Base-by-base conservation (phyloP, 2,888 invertebrate genomes). In the Myopa tessellatipennis region DNA sequence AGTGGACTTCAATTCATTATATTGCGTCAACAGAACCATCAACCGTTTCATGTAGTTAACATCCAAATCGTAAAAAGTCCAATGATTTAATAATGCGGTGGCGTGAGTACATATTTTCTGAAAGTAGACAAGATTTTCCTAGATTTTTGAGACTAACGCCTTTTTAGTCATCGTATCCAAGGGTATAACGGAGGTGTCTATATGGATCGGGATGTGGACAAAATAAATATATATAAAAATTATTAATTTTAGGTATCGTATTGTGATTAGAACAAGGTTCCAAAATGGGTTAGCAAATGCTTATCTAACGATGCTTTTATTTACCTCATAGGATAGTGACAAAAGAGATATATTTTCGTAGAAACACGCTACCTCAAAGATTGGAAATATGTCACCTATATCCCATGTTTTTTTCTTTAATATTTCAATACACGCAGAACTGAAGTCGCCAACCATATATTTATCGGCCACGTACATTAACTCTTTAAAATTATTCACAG, bases 341-440 rank as follows among this genome's bases (percentile, higher is more conserved):
- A 78, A 18, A n/a, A 79, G 60, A 6, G 67, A 52, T 36, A 76
- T 16, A 71, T 74, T 79, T 50, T 81, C 79, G 4, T 82, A 78
- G 58, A 82, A 77, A 36, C 80, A 81, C n/a, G 83, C 83, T 60
- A 85, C 6, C 12, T 83, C 82, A 67, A 82, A 84, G 14, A 85
- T 79, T 61, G 82, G 80, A 26, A 84, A 72, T 6, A 83, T 81
- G 4, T 80, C 79, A 1, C 52, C 75, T 55, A 83, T 75, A n/a
- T 81, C 79, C 83, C 82, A 84, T 6, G 78, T 70, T 34, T 82
- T 79, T 0, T 69, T 40, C 14, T 81, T 79, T 77, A 85, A 45
- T 8, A 82, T 79, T 0, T 67, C 38, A 1, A 85, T 78, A 16
- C 83, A 82, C 36, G 69, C 74, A 7, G 83, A 81, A 3, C 80